Percentiles rank a stretch among this genome's conserved stretches.
These are phyloP conservation scores for Lindbergichthys nudifrons DNA, from an alignment of 2,797 vertebrate genomes.

Conservation along the genomic window DNA sequence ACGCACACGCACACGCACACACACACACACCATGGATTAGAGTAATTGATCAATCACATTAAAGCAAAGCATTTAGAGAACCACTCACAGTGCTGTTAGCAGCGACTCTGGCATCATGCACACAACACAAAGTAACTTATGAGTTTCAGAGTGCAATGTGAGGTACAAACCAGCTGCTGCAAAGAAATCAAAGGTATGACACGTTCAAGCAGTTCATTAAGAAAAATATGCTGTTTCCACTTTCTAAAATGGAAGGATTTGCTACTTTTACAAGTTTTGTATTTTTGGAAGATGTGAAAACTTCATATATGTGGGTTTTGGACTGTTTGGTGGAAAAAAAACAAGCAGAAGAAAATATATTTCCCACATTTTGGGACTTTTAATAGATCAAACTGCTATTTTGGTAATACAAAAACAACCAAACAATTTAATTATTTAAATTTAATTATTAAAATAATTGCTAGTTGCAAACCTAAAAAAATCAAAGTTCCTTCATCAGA, in stretches of 20 bases:
- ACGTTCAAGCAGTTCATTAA: not conserved
- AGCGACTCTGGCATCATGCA: conserved; percentile 4
- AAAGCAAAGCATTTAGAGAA: conserved; percentile 39
- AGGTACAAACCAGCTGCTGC: too few species aligned
- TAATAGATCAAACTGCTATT: conserved; percentile 5
- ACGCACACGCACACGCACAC: conserved; percentile 6
- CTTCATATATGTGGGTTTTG: not conserved
- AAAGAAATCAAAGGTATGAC: too few species aligned
- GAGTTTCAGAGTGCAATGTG: not conserved
- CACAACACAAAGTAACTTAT: not conserved
- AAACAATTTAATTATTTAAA: too few species aligned
- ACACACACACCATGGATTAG: conserved; percentile 43
- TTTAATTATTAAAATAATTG: not conserved
- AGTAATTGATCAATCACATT: conserved; percentile 62
- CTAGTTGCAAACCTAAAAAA: not conserved
- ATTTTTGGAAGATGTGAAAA: not conserved
- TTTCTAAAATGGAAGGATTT: not conserved
- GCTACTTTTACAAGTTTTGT: not conserved
- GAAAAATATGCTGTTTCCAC: not conserved
- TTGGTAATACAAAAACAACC: not conserved
- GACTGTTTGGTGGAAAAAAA: not conserved
- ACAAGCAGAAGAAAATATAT: not conserved
- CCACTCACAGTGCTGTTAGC: conserved; percentile 23
- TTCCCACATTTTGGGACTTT: not conserved
- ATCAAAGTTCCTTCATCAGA: conserved; percentile 1